Percentiles rank a stretch among this genome's conserved stretches.
These are phyloP conservation scores for Brachionus koreanus DNA, from an alignment of 1,140 invertebrate genomes.

Conservation along the genomic window DNA sequence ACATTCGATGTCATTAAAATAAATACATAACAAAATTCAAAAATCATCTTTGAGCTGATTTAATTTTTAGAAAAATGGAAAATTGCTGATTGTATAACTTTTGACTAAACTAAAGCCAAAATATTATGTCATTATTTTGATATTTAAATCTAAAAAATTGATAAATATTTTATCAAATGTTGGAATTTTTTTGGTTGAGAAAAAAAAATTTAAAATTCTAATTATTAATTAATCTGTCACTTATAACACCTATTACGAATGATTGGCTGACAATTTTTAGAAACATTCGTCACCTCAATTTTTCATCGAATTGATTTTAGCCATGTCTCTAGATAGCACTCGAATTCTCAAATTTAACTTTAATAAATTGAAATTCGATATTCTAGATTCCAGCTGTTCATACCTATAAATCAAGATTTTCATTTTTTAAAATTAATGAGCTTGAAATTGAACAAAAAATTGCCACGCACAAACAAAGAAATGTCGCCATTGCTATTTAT, in stretches of 20 bases:
- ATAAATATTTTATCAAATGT: not conserved
- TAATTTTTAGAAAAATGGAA: not conserved
- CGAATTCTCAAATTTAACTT: not conserved
- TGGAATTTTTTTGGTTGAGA: slow-evolving; percentile 11
- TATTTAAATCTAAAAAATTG: slow-evolving; percentile 19
- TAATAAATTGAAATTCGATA: not conserved
- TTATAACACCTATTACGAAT: not conserved
- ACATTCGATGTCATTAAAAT: not conserved
- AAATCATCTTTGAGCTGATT: slow-evolving; percentile 16
- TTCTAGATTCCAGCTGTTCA: not conserved
- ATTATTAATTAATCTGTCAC: not conserved
- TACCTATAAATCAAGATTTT: not conserved
- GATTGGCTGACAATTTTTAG: not conserved
- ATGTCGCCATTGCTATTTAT: not conserved
- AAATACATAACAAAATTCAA: not conserved
- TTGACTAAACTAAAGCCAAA: not conserved
- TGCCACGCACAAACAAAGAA: not conserved
- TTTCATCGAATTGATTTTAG: not conserved
- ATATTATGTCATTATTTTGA: slow-evolving; percentile 32
- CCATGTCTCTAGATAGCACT: not conserved
- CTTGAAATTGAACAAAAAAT: not conserved
- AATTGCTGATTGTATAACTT: not conserved
- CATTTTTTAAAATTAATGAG: not conserved
- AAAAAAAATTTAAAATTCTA: slow-evolving; percentile 8
- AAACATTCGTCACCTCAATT: slow-evolving; percentile 12